Evolutionary conservation across 2,888 invertebrate genomes (phyloP), one percentile per base, ranked within the genome.

Genomic region (Theristus sp.): DNA sequence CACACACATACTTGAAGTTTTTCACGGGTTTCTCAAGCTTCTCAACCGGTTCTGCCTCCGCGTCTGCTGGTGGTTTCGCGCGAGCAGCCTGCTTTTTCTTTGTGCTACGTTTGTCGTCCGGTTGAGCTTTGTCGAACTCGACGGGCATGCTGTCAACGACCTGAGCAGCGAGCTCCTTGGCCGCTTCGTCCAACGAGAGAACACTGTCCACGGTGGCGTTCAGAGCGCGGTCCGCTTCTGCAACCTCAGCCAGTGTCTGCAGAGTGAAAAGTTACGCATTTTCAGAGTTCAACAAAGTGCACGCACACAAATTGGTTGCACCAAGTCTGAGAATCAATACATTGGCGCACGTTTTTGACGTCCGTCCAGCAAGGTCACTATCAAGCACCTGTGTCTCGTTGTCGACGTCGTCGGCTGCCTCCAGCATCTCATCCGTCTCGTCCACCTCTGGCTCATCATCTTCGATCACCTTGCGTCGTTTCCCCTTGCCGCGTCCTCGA

Each of bases 71-170:
- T 29, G 56, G 57, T 24, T 61, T 31, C 26, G 57, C 56, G 13
- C 29, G 27, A 24, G 27, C 46, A 63, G 3, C 62, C 1, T 30
- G 22, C 31, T 30, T 53, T 20, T 65, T 58, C 22, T 38, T 38
- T 25, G 38, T 46, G 24, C n/a, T n/a, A n/a, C n/a, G n/a, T n/a
- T 63, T 58, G 28, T 53, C 58, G 20, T 22, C 30, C 20, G 6
- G 2, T n/a, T 20, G 27, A 26, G 22, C 56, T 25, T 60, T 38
- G 28, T 60, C 38, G 58, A 22, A 10, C 10, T 60, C 60, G 22
- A 30, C 10, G 22, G 38, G 20, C 6, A 26, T 10, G 59, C 10
- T n/a, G n/a, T 53, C 52, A 20, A 53, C 58, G 22, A 49, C 47
- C 53, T 53, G 13, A 31, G 13, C 57, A 29, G 13, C 30, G n/a